Evolutionary conservation across 1,140 invertebrate species (phyloP).

Genomic region (Drosophila ananassae): DNA sequence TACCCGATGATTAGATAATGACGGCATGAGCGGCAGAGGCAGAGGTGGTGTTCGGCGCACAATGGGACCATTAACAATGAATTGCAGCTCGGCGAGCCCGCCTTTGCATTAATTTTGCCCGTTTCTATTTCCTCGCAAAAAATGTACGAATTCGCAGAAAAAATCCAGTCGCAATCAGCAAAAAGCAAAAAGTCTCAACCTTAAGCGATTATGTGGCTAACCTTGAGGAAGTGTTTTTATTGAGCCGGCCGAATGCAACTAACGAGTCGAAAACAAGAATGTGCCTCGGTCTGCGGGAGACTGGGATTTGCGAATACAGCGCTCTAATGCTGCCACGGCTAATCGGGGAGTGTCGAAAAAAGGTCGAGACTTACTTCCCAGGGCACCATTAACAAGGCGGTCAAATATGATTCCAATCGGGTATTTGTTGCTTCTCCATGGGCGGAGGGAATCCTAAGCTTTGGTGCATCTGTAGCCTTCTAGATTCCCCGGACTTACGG

Average conservation of each 20-base stretch:
- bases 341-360: constrained; percentile 23
- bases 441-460: background rate
- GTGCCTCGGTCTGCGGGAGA: constrained; percentile 29
- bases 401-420: background rate
- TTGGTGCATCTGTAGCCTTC: background rate
- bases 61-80: constrained; percentile 51
- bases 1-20: constrained; percentile 75
- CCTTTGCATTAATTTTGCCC: constrained; percentile 60
- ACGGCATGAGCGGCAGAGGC: constrained; percentile 33
- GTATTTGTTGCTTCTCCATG: background rate
- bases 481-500: background rate
- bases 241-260: constrained; percentile 50
- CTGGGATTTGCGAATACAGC: constrained; percentile 2
- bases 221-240: constrained; percentile 54
- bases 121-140: constrained; percentile 54
- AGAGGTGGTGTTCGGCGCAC: constrained; percentile 17
- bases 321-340: background rate
- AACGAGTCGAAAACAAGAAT: constrained; percentile 27
- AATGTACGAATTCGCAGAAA: constrained; percentile 62
- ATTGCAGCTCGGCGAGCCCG: constrained; percentile 52
- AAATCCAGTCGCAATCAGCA: constrained; percentile 44
- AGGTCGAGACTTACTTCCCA: constrained; percentile 18
- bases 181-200: constrained; percentile 32
- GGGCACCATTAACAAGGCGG: background rate
- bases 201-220: constrained; percentile 56